Base-by-base conservation (phyloP, 1,140 invertebrate genomes). In the Zaprionus taronus region DNA sequence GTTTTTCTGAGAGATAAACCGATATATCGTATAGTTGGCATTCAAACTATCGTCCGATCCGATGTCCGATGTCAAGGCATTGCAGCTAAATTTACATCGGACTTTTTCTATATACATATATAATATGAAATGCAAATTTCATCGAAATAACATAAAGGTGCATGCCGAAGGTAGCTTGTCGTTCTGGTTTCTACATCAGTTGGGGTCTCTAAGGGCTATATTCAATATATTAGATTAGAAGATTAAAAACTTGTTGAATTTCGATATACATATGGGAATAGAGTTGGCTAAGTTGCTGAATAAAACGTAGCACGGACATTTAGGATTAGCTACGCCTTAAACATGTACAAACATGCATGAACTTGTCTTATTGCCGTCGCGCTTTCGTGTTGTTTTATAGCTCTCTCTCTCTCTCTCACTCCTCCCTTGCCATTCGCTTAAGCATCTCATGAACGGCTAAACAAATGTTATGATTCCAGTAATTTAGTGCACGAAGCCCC, bases 401-500 rank as follows among this genome's bases (percentile, higher is more conserved):
- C 14, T 17, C 41, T 31, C 15, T 41, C 67, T 61, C 67, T 61
- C 55, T 26, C 4, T 26, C 24, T 26, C 24, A 1, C 24, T 61
- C 55, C 5, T 53, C 31, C 31, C 3, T 31, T 51, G 14, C 31
- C 24, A 74, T 74, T 71, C 47, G 72, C 41, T 58, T 51, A 71
- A 75, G 60, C 72, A 75, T 64, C 72, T 75, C 26, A 75, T 75
- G 81, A 65, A 81, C 71, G 71, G 83, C 61, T 22, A 57, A 83
- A 73, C 65, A 57, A 63, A 79, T 69, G 75, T 70, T 71, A 51
- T 61, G 80, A 79, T 60, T 56, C 49, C 62, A 65, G 47, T 79
- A 83, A 83, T 83, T 83, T 83, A 14, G 58, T 51, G 72, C 81
- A 83, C 81, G 81, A 55, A 82, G 78, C 58, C 56, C 34, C 36